Conservation (phyloP, 2,113 vertebrate genomes). For the Mobula birostris region DNA sequence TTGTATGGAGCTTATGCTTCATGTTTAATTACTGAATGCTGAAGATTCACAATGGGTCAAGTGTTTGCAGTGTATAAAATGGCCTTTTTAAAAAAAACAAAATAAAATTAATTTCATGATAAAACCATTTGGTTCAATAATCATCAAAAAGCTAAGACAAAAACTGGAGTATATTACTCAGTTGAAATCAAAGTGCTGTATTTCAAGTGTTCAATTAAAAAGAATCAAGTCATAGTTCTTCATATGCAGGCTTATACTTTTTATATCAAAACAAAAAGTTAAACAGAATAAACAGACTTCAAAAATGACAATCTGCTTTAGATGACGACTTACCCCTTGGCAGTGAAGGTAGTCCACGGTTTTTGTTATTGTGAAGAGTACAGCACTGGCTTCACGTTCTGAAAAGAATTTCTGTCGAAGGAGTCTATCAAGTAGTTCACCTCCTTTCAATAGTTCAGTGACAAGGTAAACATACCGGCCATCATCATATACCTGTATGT, state of each 20-base stretch:
- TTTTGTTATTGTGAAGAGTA: conserved; percentile 85
- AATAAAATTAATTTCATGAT: background rate
- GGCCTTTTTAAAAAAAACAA: background rate
- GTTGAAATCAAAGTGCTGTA: background rate
- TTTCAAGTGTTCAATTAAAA: background rate
- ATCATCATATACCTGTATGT: conserved; percentile 81
- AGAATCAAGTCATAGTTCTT: background rate
- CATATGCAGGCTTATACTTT: background rate
- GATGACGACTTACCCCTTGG: conserved; percentile 73
- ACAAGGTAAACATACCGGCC: conserved; percentile 88
- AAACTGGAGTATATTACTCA: background rate
- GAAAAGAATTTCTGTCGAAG: conserved; percentile 93
- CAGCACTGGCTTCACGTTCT: conserved; percentile 84
- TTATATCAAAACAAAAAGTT: background rate
- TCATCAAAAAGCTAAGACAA: background rate
- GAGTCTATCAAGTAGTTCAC: conserved; percentile 87
- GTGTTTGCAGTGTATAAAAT: background rate
- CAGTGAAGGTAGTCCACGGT: conserved; percentile 95
- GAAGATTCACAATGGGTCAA: too few relatives aligned
- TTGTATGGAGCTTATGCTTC: too few relatives aligned
- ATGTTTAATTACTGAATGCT: too few relatives aligned
- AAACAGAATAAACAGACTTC: background rate
- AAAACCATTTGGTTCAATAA: background rate
- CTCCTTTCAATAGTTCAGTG: conserved; percentile 92
- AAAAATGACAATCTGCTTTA: background rate